Evolutionary conservation across 2,797 vertebrate species (phyloP).

Genomic region (Mus caroli): DNA sequence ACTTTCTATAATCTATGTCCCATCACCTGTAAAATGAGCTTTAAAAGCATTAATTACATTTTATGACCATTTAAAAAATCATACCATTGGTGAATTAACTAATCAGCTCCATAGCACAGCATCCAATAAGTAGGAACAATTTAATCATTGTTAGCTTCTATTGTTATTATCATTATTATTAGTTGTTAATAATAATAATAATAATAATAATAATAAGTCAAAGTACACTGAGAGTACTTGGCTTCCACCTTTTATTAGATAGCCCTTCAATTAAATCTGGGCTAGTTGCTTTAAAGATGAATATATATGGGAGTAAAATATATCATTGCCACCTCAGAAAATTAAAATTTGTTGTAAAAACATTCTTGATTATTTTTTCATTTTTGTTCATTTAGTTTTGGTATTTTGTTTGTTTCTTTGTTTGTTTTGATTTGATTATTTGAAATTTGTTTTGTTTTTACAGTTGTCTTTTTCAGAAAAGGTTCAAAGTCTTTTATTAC

Average conservation of each 20-base stretch:
- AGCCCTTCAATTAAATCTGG: not conserved
- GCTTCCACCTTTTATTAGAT: not conserved
- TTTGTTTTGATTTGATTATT: not conserved
- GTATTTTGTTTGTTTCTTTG: not conserved
- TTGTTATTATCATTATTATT: not conserved
- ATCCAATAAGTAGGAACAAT: not conserved
- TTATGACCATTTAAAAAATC: not conserved
- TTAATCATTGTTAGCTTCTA: not conserved
- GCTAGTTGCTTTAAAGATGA: not conserved
- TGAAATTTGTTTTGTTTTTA: not conserved
- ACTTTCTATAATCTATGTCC: not conserved
- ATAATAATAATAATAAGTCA: not conserved
- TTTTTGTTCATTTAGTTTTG: not conserved
- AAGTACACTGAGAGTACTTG: not conserved
- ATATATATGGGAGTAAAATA: not conserved
- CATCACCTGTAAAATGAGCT: constrained; percentile 1
- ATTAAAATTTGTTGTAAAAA: not conserved
- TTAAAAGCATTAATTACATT: not conserved
- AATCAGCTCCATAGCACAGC: not conserved
- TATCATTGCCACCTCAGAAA: not conserved
- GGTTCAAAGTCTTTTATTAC: not conserved
- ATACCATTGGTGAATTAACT: not conserved
- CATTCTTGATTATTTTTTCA: not conserved
- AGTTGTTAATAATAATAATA: not conserved
- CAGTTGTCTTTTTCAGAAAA: not conserved